Conservation (phyloP, 2,797 vertebrate species). For the Tinamus major region DNA sequence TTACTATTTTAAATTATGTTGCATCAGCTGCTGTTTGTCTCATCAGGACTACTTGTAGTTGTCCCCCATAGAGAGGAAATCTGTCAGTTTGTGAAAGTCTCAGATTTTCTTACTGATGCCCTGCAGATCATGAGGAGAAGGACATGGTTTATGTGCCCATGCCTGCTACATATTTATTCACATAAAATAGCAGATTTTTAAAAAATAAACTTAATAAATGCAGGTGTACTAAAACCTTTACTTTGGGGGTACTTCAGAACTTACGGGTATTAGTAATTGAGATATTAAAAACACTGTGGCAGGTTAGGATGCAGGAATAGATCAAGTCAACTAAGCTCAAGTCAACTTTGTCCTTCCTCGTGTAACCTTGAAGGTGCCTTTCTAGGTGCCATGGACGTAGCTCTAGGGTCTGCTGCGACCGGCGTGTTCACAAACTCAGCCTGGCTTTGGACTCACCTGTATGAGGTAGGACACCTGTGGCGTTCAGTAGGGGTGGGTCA, state of each 20-base stretch:
- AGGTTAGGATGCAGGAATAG: neutral
- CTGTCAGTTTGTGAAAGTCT: too few relatives aligned
- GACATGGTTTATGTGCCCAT: neutral
- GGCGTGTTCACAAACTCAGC: constrained; percentile 97
- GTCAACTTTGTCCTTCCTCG: neutral
- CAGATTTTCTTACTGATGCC: too few relatives aligned
- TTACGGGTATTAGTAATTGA: neutral
- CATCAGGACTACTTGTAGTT: too few relatives aligned
- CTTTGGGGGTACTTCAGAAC: neutral
- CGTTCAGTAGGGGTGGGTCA: neutral
- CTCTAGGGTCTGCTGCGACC: constrained; percentile 92
- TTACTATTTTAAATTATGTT: neutral
- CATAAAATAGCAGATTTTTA: neutral
- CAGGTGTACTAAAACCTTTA: neutral
- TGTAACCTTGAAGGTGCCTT: neutral
- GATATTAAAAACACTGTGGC: neutral
- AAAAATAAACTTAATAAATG: neutral
- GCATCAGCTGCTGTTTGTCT: neutral
- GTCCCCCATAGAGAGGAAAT: too few relatives aligned
- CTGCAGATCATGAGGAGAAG: neutral
- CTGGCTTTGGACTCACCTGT: constrained; percentile 93
- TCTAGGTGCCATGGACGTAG: constrained; percentile 94
- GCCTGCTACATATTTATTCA: neutral
- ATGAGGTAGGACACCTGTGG: constrained; percentile 81
- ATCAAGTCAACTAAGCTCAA: neutral